Evolutionary conservation across 2,888 invertebrate genomes (phyloP).

Genomic region (Bellardia bayeri): DNA sequence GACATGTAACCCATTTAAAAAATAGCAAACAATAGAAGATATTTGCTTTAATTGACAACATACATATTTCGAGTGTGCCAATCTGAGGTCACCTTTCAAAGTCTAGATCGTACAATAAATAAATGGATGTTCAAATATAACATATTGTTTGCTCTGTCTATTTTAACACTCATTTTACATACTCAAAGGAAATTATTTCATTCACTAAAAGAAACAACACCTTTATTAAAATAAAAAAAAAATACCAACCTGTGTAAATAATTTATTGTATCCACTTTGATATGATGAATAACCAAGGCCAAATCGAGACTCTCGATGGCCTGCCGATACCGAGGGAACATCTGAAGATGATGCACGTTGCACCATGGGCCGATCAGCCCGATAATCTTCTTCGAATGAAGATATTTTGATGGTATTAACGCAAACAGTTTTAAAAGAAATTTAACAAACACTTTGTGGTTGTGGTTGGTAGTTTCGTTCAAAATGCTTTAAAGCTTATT

Average conservation of each 20-base stretch:
- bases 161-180: too few relatives aligned
- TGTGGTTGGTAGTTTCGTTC: not conserved
- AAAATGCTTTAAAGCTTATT: not conserved
- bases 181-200: too few relatives aligned
- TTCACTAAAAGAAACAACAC: too few relatives aligned
- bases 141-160: too few relatives aligned
- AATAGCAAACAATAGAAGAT: too few relatives aligned
- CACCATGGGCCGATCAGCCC: slow-evolving; percentile 85
- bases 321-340: slow-evolving; percentile 84
- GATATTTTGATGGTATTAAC: slow-evolving; percentile 83
- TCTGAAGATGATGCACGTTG: slow-evolving; percentile 84
- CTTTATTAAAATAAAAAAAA: not conserved
- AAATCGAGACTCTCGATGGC: slow-evolving; percentile 84
- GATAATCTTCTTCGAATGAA: slow-evolving; percentile 84
- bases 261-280: slow-evolving; percentile 84
- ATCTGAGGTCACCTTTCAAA: too few relatives aligned
- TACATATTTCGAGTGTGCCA: too few relatives aligned
- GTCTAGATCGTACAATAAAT: too few relatives aligned
- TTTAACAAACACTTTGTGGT: slow-evolving; percentile 47
- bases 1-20: too few relatives aligned
- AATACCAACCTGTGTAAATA: slow-evolving; percentile 84
- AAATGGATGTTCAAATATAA: too few relatives aligned
- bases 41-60: too few relatives aligned
- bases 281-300: slow-evolving; percentile 84
- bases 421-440: slow-evolving; percentile 77